Percentiles rank a stretch among this genome's conserved stretches.
Evolutionary conservation across 2,797 vertebrate genomes (phyloP).

Genomic region (Anguilla obscura): DNA sequence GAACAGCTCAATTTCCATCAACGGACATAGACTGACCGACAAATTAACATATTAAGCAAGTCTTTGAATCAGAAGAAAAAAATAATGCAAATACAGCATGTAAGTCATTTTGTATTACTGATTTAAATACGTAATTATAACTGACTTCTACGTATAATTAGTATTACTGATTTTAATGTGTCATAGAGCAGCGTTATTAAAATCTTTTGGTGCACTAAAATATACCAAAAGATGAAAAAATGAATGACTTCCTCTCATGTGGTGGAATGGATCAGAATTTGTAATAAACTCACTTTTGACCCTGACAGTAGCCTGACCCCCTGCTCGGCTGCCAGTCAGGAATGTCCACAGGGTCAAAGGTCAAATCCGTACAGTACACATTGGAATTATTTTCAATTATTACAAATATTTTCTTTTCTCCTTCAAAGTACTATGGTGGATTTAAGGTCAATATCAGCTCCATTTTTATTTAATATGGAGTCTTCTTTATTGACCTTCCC

Average conservation of each 20-base stretch:
- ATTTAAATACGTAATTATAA: too few relatives aligned
- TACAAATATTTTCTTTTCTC: not conserved
- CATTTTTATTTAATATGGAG: not conserved
- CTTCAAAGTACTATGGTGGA: not conserved
- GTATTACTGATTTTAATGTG: not conserved
- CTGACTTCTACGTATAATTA: not conserved
- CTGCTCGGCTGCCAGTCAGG: not conserved
- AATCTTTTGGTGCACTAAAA: not conserved
- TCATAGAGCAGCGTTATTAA: not conserved
- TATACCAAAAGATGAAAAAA: not conserved
- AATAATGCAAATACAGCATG: not conserved
- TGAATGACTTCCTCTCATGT: not conserved
- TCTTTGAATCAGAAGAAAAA: not conserved
- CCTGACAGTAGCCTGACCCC: not conserved
- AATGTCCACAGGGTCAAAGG: not conserved
- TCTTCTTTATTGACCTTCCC: not conserved
- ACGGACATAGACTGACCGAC: not conserved
- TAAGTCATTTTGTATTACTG: not conserved
- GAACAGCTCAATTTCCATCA: not conserved
- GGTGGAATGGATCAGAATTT: not conserved
- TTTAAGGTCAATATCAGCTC: not conserved
- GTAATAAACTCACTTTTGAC: not conserved
- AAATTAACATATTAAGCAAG: not conserved
- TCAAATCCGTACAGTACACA: not conserved
- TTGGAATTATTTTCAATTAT: not conserved